A percentile compares a stretch with the other conserved stretches of the same genome.
Conservation (phyloP, 2,113 vertebrate genomes). For the Chlamydotis undulata region DNA sequence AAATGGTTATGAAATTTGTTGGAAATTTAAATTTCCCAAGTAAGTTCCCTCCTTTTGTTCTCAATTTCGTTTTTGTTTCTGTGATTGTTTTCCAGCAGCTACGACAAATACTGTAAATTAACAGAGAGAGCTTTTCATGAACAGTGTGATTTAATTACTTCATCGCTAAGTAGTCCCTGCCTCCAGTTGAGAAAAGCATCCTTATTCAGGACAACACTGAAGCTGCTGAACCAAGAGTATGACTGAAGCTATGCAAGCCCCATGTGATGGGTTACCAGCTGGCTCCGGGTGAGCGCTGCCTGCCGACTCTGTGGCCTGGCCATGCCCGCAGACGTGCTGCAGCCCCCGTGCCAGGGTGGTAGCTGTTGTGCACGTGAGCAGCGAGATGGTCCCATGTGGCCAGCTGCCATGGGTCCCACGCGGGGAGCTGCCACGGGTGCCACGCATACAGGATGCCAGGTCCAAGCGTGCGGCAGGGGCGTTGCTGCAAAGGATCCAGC, state of each 20-base stretch:
- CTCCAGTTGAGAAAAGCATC: constrained; percentile 21
- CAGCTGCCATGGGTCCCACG: fast-evolving
- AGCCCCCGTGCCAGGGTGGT: fast-evolving
- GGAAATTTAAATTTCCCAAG: neutral
- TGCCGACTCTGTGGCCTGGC: fast-evolving
- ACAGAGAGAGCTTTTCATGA: constrained; percentile 26
- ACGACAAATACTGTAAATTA: neutral
- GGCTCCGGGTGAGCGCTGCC: neutral
- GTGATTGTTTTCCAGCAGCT: neutral
- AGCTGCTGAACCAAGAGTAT: neutral
- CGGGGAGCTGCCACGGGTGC: neutral
- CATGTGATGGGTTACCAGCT: neutral
- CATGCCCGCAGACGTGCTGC: neutral
- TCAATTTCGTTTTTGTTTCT: constrained; percentile 2
- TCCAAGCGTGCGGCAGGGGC: fast-evolving
- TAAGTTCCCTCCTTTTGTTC: constrained; percentile 9
- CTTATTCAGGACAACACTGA: neutral
- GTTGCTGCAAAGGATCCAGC: neutral
- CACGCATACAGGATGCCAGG: neutral
- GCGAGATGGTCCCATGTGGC: fast-evolving
- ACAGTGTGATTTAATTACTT: constrained; percentile 5
- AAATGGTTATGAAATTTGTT: neutral
- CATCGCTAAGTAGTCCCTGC: neutral
- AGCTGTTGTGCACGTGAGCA: neutral
- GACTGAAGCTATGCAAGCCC: fast-evolving